These are phyloP conservation scores for Ganaspis sp. DNA, from an alignment of 1,140 invertebrate species.

Conservation along the genomic window DNA sequence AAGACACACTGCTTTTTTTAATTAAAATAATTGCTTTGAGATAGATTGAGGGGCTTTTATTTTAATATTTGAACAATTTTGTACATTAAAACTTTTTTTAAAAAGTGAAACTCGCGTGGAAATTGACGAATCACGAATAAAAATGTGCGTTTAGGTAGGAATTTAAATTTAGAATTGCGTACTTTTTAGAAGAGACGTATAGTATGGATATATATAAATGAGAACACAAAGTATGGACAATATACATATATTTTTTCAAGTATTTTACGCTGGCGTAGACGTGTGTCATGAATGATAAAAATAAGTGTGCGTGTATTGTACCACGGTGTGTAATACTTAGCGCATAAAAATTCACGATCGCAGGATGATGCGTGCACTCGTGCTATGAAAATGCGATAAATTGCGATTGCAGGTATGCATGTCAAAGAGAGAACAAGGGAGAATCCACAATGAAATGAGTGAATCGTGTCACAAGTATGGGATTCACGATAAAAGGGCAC, in stretches of 20 bases:
- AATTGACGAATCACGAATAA: not conserved
- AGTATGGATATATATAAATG: not conserved
- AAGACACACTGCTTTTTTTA: too few species aligned
- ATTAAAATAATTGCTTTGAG: too few species aligned
- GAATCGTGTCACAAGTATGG: not conserved
- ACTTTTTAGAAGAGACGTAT: not conserved
- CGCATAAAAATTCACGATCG: conserved; percentile 26
- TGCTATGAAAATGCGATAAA: conserved; percentile 25
- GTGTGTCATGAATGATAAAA: conserved; percentile 13
- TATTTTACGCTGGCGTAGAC: conserved; percentile 30
- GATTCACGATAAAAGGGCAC: not conserved
- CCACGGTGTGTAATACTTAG: conserved; percentile 7
- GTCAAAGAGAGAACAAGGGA: conserved; percentile 16
- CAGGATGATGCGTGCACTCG: conserved; percentile 26
- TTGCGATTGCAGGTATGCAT: conserved; percentile 27
- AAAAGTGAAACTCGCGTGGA: not conserved
- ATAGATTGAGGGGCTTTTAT: too few species aligned
- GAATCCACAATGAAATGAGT: conserved; percentile 14
- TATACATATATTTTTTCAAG: conserved; percentile 20
- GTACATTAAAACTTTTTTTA: not conserved
- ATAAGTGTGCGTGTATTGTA: not conserved
- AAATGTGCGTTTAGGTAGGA: not conserved
- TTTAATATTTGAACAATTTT: too few species aligned
- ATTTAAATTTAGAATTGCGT: not conserved
- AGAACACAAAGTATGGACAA: not conserved